Evolutionary conservation across 2,113 vertebrate species (phyloP), one percentile per base, ranked within the genome.

Genomic region (Myotis brandtii): DNA sequence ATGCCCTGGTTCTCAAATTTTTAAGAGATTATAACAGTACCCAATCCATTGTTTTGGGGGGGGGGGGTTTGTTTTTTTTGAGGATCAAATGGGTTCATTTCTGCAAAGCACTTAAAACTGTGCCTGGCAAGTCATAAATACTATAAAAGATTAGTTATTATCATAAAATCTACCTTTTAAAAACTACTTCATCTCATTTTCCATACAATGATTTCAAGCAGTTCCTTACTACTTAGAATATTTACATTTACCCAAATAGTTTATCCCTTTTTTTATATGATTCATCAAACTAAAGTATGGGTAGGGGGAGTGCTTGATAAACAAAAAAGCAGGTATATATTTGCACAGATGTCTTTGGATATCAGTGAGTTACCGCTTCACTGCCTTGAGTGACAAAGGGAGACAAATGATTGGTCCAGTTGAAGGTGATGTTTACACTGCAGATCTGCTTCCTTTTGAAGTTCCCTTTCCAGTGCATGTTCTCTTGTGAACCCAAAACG

Each of bases 121-220:
- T 64, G 52, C n/a, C 43, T 40, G 64, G 59, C 7, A 67, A 6
- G 5, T 11, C 27, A 10, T 34, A 48, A 79, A 16, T 20, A 59
- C 48, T 85, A 27, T 14, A 32, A 37, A 76, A 12, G 48, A 9
- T 16, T 59, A 80, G 32, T 50, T 87, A 43, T 46, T 56, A 43
- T 25, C 56, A 73, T 75, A 92, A 95, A 92, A 86, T 81, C n/a
- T 91, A 64, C n/a, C 70, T 93, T 84, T 50, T 62, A n/a, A 64
- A 66, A 76, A 66, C 50, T 86, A 66, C 62, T 52, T 88, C 37
- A 73, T 82, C 62, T 86, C 66, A 59, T 88, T 95, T 92, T 83
- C 56, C 70, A 67, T 82, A 23, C 54, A 67, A 23, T 76, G 40
- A 77, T 80, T 89, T 93, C 67, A 77, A 91, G 43, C 64, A 54